A percentile compares a stretch with the other conserved stretches of the same genome.
Conservation (phyloP, 2,888 invertebrate genomes). For the Drosophila dives region DNA sequence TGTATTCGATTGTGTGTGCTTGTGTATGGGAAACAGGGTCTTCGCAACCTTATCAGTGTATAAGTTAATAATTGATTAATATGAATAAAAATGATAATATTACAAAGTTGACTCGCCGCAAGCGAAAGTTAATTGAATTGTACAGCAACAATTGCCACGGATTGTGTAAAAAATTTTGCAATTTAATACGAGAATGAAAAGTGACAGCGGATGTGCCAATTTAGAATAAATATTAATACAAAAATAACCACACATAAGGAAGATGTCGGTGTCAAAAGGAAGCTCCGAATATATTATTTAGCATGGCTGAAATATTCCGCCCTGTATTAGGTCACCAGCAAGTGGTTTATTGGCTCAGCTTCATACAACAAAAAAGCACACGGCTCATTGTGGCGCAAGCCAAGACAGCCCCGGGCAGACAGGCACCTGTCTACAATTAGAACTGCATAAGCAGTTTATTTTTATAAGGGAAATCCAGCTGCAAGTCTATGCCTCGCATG, state of each 20-base stretch:
- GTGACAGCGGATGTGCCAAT: conserved; percentile 59
- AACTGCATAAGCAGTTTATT: conserved; percentile 78
- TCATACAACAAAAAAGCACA: conserved; percentile 15
- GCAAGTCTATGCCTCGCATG: conserved; percentile 59
- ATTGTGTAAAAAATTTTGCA: conserved; percentile 17
- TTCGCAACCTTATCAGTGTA: conserved; percentile 38
- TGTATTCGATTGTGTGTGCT: conserved; percentile 2
- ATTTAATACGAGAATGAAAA: conserved; percentile 29
- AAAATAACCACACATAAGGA: not conserved
- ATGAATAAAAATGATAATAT: conserved; percentile 8
- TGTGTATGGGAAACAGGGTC: conserved; percentile 3
- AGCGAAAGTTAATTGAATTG: conserved; percentile 53
- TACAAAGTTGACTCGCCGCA: conserved; percentile 11
- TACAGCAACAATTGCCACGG: conserved; percentile 21
- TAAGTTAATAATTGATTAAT: conserved; percentile 44
- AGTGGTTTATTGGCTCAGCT: conserved; percentile 1
- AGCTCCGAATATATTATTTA: conserved; percentile 1
- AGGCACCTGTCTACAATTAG: conserved; percentile 25
- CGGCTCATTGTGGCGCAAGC: conserved; percentile 16
- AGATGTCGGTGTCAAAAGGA: not conserved
- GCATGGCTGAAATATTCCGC: conserved; percentile 3
- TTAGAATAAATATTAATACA: conserved; percentile 37
- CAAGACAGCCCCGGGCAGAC: conserved; percentile 22
- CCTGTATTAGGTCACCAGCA: conserved; percentile 6
- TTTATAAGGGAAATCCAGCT: conserved; percentile 58